Evolutionary conservation across 2,797 vertebrate genomes (phyloP).

Genomic region (Crypturellus tataupa): DNA sequence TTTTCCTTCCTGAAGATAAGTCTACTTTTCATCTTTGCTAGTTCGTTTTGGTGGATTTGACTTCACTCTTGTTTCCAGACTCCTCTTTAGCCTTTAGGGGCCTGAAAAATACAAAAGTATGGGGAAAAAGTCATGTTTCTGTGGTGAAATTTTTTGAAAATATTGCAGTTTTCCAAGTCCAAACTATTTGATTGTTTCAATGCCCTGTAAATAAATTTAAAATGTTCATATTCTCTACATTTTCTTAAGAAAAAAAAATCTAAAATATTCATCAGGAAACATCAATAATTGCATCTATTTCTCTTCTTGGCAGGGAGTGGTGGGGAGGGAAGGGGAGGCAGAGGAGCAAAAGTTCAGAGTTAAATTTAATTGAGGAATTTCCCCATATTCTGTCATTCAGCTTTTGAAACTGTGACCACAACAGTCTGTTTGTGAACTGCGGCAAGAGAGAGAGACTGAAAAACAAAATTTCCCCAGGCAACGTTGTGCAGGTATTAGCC

Average conservation of each 20-base stretch:
- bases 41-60: neutral
- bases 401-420: conserved; percentile 81
- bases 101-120: neutral
- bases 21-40: neutral
- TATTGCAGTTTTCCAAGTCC: neutral
- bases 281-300: neutral
- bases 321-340: conserved; percentile 19
- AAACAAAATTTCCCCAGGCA: conserved; percentile 55
- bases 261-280: neutral
- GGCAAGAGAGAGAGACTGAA: neutral
- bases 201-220: neutral
- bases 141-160: neutral
- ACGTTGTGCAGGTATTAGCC: conserved; percentile 35
- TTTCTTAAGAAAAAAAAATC: neutral
- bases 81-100: neutral
- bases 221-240: neutral
- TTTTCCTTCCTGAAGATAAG: neutral
- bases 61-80: neutral
- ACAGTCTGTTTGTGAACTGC: conserved; percentile 68
- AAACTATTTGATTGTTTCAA: neutral
- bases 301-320: conserved; percentile 31
- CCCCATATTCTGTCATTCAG: conserved; percentile 77
- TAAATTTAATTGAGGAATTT: conserved; percentile 85
- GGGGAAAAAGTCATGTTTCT: no score
- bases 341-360: conserved; percentile 74